These are phyloP conservation scores for Nyctalus aviator DNA, from an alignment of 2,797 vertebrate genomes.

Conservation along the genomic window DNA sequence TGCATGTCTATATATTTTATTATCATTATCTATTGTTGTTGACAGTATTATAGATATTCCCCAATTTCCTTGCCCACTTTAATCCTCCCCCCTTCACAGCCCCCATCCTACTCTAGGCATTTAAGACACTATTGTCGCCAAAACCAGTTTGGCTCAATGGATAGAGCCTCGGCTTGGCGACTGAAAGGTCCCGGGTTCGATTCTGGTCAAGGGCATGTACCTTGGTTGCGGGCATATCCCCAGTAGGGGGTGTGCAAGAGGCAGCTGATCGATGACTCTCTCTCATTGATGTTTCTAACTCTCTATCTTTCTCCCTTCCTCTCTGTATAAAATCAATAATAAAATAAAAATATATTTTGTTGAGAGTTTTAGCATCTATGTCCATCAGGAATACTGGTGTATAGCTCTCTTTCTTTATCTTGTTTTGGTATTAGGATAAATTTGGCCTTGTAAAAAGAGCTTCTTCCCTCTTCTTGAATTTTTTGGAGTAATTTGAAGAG, in stretches of 20 bases:
- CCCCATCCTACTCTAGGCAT: not conserved
- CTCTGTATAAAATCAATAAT: no score
- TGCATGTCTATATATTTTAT: not conserved
- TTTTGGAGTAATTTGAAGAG: not conserved
- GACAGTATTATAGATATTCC: not conserved
- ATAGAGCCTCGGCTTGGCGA: no score
- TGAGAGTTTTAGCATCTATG: not conserved
- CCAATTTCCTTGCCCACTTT: not conserved
- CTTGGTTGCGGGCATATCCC: no score
- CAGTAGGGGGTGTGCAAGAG: no score
- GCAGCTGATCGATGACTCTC: no score
- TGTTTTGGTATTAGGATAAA: not conserved
- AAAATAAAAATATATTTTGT: no score
- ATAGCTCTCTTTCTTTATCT: not conserved
- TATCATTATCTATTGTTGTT: not conserved
- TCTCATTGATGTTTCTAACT: no score
- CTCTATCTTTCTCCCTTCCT: no score
- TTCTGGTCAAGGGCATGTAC: no score
- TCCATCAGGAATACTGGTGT: not conserved
- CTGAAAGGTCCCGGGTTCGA: no score
- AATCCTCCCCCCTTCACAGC: not conserved
- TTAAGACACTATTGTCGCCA: not conserved
- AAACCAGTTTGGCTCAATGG: no score
- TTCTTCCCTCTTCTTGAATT: not conserved
- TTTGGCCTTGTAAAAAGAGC: not conserved